Base-by-base conservation (phyloP, 2,797 vertebrate genomes). In the Pseudochromis fuscus region DNA sequence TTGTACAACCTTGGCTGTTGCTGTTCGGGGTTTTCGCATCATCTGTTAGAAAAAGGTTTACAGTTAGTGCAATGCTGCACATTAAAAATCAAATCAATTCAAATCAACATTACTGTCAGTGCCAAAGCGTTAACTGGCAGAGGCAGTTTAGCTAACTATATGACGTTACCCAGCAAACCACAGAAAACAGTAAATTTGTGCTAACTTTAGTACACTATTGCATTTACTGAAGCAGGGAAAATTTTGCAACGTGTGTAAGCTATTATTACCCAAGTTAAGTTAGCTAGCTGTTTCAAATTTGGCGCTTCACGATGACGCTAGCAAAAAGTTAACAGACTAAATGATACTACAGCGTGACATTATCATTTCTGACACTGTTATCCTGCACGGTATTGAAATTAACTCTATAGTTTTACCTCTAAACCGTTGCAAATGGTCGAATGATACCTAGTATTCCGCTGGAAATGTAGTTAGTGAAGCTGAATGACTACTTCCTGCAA, bases 271-370 rank as follows among this genome's bases (percentile, higher is more conserved):
- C 3, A 46, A 40, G 4, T 13, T 13, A 3, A 12, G 58, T 33
- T 60, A 68, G 49, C 63, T 31, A 16, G 31, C 18, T 8, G 21
- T 61, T 91, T 90, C 48, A 87, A 90, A 91, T 86, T 84, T 91
- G 71, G 76, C 91, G 88, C 87, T 77, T 55, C 27, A 3, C 1
- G 6, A 11, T 53, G 58, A 56, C 48, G 68, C 23, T 42, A 31
- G 4, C n/a, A n/a, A 38, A 19, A 21, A 19, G 21, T 4, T 28
- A 49, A 6, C 40, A 0, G 6, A 24, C 27, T 61, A 58, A 52
- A 21, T 0, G 18, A 0, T 3, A 4, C 9, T 2, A 5, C 16
- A 16, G 9, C 6, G 0, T 2, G 4, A 0, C 38, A 13, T 1
- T 31, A 31, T 37, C 1, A 35, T 2, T 19, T 0, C 19, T 25